Base-by-base conservation (phyloP, 2,113 vertebrate genomes). In the Passer montanus region DNA sequence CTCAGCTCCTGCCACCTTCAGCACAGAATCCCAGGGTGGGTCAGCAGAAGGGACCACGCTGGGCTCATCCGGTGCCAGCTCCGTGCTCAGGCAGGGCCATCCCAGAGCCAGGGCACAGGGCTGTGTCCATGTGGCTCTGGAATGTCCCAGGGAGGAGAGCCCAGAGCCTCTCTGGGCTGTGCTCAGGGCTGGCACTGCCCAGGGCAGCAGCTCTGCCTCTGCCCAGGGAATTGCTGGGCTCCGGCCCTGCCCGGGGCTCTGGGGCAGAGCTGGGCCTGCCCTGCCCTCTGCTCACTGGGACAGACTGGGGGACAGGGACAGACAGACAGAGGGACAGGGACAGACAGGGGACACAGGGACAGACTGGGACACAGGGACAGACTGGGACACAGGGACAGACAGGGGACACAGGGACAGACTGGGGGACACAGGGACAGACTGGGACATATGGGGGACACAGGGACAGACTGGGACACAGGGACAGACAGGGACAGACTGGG, bases 71-170 rank as follows among this genome's bases (percentile, higher is more conserved):
- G 58, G 26, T 37, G 23, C 7, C 66, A 41, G 20, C 72, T 63
- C 66, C n/a, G n/a, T 17, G 85, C 30, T 41, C 66, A 8, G 11
- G n/a, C n/a, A 87, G 66, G n/a, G 30, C 14, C 75, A 35, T 23
- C 67, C 75, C 50, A 21, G 85, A 19, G 85, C 85, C 75, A 64
- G 13, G 49, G 35, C 56, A 21, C 75, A 43, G 75, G 11, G 8
- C 0, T 22, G 64, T 9, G 31, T 8, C 21, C 58, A 6, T 17
- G 3, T 0, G 3, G 49, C 0, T 64, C 67, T 49, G 31, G 31
- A 35, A 43, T 10, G 13, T 4, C 35, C 49, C 43, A 22, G n/a
- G 6, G 49, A 80, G 35, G 58, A 63, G 41, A 14, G 9, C 2
- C 30, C 85, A 47, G 4, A 18, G 37, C 55, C n/a, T 16, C 30